Evolutionary conservation across 2,797 vertebrate species (phyloP).

Genomic region (Cephalopachus bancanus): DNA sequence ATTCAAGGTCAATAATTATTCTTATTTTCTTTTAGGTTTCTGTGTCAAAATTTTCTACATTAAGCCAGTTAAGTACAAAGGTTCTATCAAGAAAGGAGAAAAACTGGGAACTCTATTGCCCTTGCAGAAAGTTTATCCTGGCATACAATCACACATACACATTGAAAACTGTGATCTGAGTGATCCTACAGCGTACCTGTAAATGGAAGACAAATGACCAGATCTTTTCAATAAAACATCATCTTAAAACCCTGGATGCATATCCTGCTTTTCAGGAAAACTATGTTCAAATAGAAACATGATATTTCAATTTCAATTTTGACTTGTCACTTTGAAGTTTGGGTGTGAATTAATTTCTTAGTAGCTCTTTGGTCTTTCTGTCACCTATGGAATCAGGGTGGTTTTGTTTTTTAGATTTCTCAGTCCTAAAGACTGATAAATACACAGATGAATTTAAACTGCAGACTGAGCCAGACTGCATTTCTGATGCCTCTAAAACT

Average conservation of each 20-base stretch:
- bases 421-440: conserved; percentile 17
- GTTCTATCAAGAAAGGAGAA: conserved; percentile 88
- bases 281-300: neutral
- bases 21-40: conserved; percentile 84
- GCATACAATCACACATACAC: conserved; percentile 91
- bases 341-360: neutral
- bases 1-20: conserved; percentile 2
- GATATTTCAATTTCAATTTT: conserved; percentile 15
- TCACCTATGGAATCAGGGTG: neutral
- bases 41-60: conserved; percentile 93
- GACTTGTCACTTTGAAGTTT: neutral
- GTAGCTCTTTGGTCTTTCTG: neutral
- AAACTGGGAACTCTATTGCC: conserved; percentile 90
- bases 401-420: neutral
- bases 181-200: conserved; percentile 85
- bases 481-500: conserved; percentile 41
- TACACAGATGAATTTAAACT: neutral
- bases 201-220: conserved; percentile 50
- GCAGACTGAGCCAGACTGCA: neutral
- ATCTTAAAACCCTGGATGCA: neutral
- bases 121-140: conserved; percentile 90
- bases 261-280: neutral
- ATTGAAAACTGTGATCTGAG: conserved; percentile 92
- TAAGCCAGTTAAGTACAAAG: conserved; percentile 88
- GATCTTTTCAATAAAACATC: neutral